These are phyloP conservation scores for Cranoglanis bouderius DNA, from an alignment of 2,113 vertebrate species.

Conservation along the genomic window DNA sequence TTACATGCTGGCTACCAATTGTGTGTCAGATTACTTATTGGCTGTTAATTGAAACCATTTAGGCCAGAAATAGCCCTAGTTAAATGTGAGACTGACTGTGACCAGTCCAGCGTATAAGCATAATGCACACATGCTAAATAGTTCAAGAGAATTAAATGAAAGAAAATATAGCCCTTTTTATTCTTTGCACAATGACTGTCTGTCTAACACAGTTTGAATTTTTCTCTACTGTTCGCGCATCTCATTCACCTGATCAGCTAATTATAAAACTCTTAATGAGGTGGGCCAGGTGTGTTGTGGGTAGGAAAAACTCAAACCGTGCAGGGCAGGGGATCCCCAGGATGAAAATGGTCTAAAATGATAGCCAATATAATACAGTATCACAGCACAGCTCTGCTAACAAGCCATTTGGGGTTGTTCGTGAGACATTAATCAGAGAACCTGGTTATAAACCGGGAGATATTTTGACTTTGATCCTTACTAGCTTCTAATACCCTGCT, in stretches of 20 bases:
- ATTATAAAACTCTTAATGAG: background rate
- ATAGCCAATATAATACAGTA: background rate
- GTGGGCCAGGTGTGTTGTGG: background rate
- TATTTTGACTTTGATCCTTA: constrained; percentile 12
- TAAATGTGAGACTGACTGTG: background rate
- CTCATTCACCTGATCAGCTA: background rate
- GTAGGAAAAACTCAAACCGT: background rate
- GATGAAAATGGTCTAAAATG: background rate
- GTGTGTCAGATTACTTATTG: background rate
- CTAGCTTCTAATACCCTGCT: background rate
- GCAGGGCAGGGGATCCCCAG: background rate
- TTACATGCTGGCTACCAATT: background rate
- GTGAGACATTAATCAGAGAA: constrained; percentile 1
- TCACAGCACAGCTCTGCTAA: background rate
- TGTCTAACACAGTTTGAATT: background rate
- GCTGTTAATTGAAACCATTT: constrained; percentile 9
- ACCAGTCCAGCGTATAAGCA: background rate
- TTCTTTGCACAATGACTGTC: background rate
- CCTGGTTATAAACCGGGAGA: background rate
- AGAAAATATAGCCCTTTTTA: background rate
- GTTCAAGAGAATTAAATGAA: background rate
- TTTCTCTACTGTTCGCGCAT: background rate
- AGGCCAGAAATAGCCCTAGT: background rate
- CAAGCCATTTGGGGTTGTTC: background rate
- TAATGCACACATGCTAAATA: background rate